A percentile compares a stretch with the other conserved stretches of the same genome.
These are phyloP conservation scores for Pseudomugil gertrudae DNA, from an alignment of 2,797 vertebrate genomes.

Conservation along the genomic window DNA sequence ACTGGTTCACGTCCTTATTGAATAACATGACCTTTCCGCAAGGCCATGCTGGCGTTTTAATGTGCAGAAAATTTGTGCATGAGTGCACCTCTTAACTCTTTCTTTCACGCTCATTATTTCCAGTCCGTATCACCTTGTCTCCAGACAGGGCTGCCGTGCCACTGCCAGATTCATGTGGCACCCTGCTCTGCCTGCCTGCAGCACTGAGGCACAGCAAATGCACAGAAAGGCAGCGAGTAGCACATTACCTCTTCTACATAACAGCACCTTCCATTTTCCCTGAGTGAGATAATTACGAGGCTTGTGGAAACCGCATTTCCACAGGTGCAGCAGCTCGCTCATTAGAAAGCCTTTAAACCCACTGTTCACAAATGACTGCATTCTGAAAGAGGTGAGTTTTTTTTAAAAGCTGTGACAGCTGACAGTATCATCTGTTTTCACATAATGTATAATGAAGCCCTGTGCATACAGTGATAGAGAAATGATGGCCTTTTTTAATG, in stretches of 20 bases:
- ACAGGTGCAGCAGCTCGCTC: constrained; percentile 40
- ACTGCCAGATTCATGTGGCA: constrained; percentile 67
- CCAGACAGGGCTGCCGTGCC: constrained; percentile 66
- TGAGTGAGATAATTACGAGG: constrained; percentile 52
- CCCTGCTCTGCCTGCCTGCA: constrained; percentile 47
- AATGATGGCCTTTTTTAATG: constrained; percentile 10
- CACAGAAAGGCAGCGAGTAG: constrained; percentile 25
- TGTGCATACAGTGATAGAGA: constrained; percentile 13
- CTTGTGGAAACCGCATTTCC: constrained; percentile 30
- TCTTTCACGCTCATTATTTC: constrained; percentile 83
- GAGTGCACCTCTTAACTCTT: constrained; percentile 80
- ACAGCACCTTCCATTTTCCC: constrained; percentile 48
- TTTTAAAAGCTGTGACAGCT: constrained; percentile 15
- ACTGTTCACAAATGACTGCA: constrained; percentile 41
- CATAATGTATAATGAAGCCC: neutral
- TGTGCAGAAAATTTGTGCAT: constrained; percentile 80
- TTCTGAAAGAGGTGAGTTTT: constrained; percentile 39
- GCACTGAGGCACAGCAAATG: constrained; percentile 40
- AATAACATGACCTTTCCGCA: constrained; percentile 82
- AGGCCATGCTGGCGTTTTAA: constrained; percentile 77
- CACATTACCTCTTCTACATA: constrained; percentile 29
- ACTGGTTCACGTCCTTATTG: constrained; percentile 76
- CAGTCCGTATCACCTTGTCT: constrained; percentile 81
- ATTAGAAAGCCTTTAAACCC: constrained; percentile 48
- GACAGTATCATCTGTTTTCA: constrained; percentile 40